Conservation (phyloP, 2,113 vertebrate species). For the Oophaga pumilio region DNA sequence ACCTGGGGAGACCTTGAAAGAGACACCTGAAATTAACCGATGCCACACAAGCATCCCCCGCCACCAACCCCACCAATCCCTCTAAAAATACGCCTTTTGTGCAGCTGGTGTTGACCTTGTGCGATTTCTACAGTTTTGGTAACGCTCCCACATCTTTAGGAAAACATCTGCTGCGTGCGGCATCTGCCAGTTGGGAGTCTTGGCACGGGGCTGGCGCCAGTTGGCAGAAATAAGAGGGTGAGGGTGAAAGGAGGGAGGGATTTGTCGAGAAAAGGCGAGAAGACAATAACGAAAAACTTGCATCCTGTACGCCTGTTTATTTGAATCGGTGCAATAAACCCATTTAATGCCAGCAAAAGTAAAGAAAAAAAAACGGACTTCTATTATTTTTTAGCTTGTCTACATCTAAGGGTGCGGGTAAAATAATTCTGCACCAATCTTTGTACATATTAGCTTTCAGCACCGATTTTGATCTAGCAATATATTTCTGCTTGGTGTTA, state of each 20-base stretch:
- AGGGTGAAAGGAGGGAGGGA: slow-evolving; percentile 6
- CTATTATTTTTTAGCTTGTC: neutral
- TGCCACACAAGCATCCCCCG: neutral
- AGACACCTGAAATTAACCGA: neutral
- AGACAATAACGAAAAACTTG: slow-evolving; percentile 41
- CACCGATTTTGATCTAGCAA: neutral
- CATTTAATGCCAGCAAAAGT: neutral
- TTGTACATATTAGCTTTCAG: neutral
- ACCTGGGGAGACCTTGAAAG: slow-evolving; percentile 78
- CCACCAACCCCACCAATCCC: neutral
- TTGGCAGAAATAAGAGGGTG: slow-evolving; percentile 30
- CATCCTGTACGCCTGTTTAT: slow-evolving; percentile 5
- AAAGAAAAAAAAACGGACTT: neutral
- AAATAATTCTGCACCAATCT: neutral
- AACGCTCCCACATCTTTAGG: slow-evolving; percentile 39
- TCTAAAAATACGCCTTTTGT: neutral
- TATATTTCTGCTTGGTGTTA: neutral
- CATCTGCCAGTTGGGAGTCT: slow-evolving; percentile 51
- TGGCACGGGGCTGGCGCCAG: slow-evolving; percentile 32
- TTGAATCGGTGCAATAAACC: neutral
- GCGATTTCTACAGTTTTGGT: neutral
- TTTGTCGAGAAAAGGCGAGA: slow-evolving; percentile 22
- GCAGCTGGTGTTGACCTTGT: slow-evolving; percentile 43
- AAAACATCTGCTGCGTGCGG: slow-evolving; percentile 36
- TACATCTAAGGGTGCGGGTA: neutral